Evolutionary conservation across 2,888 invertebrate genomes (phyloP).

Genomic region (Agriotes lineatus): DNA sequence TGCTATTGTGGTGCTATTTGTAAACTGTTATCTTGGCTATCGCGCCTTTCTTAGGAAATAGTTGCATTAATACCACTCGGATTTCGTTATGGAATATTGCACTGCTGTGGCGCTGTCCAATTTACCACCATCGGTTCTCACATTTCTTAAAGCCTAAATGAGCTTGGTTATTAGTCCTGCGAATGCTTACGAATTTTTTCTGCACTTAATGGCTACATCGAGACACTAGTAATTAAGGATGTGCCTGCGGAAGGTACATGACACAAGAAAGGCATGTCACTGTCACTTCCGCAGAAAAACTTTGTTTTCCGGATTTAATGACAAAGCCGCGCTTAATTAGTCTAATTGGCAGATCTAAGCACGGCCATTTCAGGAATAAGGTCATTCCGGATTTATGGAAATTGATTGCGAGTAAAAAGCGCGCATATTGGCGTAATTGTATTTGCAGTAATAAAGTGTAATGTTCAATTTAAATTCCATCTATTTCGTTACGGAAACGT

Average conservation of each 20-base stretch:
- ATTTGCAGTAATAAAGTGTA: constrained; percentile 5
- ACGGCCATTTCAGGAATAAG: background rate
- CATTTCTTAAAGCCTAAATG: background rate
- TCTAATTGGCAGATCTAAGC: background rate
- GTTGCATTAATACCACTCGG: constrained; percentile 14
- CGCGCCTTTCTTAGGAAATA: constrained; percentile 18
- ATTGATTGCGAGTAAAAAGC: constrained; percentile 1
- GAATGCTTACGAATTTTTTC: background rate
- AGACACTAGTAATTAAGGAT: too few species aligned
- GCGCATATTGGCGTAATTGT: background rate
- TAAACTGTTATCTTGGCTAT: constrained; percentile 14
- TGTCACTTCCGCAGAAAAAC: background rate
- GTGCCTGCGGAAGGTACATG: too few species aligned
- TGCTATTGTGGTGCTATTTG: constrained; percentile 21
- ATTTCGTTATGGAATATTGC: constrained; percentile 19
- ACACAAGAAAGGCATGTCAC: background rate
- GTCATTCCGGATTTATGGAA: constrained; percentile 1
- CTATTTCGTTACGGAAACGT: constrained; percentile 16
- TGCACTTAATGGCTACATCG: too few species aligned
- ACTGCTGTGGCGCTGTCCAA: background rate
- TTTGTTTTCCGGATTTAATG: background rate
- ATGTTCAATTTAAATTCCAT: constrained; percentile 23
- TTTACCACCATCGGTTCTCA: background rate
- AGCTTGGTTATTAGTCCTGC: background rate
- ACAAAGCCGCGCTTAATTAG: background rate